Evolutionary conservation across 2,888 invertebrate genomes (phyloP).

Genomic region (Taenaris catops): DNA sequence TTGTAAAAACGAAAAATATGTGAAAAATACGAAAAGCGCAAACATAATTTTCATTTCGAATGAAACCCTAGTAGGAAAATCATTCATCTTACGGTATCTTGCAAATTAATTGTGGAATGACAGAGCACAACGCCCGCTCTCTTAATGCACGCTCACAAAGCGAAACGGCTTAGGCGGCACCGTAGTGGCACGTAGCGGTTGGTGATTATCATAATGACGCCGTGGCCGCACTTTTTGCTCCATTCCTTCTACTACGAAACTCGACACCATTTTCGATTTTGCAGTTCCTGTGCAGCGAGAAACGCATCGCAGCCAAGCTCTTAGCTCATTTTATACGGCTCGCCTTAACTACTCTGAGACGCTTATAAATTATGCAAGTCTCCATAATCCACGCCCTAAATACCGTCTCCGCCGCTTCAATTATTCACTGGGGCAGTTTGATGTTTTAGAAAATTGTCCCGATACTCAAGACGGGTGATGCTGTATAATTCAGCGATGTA

Average conservation of each 20-base stretch:
- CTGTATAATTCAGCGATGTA: slow-evolving; percentile 61
- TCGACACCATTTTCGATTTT: slow-evolving; percentile 53
- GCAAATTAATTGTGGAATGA: slow-evolving; percentile 74
- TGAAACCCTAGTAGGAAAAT: slow-evolving; percentile 23
- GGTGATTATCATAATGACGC: slow-evolving; percentile 78
- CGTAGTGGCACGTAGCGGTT: slow-evolving; percentile 61
- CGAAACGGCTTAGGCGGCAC: slow-evolving; percentile 68
- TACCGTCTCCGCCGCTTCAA: slow-evolving; percentile 70
- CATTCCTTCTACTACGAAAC: slow-evolving; percentile 61
- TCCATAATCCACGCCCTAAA: slow-evolving; percentile 76
- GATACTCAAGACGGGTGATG: slow-evolving; percentile 59
- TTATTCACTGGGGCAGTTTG: slow-evolving; percentile 76
- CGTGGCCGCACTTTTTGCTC: slow-evolving; percentile 73
- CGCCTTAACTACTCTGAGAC: slow-evolving; percentile 57
- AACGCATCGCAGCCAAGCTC: slow-evolving; percentile 22
- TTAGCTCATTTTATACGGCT: slow-evolving; percentile 39
- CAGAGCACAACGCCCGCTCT: slow-evolving; percentile 68
- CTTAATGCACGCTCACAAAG: slow-evolving; percentile 76
- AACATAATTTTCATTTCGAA: slow-evolving; percentile 23
- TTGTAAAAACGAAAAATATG: neutral
- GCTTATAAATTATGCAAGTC: slow-evolving; percentile 76
- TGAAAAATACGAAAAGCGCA: slow-evolving; percentile 1
- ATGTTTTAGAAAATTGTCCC: slow-evolving; percentile 77
- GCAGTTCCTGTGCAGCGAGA: slow-evolving; percentile 23
- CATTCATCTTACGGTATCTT: slow-evolving; percentile 48